phyloP scores from a whole-genome alignment of 35 echinoderm and acorn worm genomes.

The Ophiothrix spiculata region DNA sequence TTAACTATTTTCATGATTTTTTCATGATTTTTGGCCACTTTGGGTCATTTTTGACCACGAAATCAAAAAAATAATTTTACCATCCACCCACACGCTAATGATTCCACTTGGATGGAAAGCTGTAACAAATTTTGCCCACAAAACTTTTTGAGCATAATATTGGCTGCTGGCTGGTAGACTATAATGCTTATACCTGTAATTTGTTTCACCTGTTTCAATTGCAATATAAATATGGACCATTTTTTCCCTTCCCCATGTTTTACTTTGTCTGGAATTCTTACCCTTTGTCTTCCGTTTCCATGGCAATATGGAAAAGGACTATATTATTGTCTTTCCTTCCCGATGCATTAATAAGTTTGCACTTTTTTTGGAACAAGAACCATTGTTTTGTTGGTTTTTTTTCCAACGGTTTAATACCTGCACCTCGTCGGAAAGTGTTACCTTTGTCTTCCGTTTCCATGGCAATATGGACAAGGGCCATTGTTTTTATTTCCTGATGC shows the following conservation, averaged over 20 bases:
- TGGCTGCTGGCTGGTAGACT: too few species aligned
- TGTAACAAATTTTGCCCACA: too few species aligned
- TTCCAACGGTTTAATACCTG: too few species aligned
- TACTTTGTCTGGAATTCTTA: not conserved
- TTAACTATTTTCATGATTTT: too few species aligned
- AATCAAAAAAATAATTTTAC: too few species aligned
- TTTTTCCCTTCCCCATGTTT: not conserved
- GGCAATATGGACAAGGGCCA: slow-evolving; percentile 1
- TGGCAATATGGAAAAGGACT: not conserved
- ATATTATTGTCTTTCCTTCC: not conserved
- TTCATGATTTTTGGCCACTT: too few species aligned
- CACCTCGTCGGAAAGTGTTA: not conserved
- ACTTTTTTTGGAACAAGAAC: slow-evolving; percentile 18
- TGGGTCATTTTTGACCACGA: too few species aligned
- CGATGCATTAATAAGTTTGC: slow-evolving; percentile 33
- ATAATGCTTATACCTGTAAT: not conserved
- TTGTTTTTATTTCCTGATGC: slow-evolving; percentile 10
- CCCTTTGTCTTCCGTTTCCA: slow-evolving; percentile 28
- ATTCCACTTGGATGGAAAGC: too few species aligned
- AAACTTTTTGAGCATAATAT: too few species aligned
- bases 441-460: slow-evolving; percentile 26
- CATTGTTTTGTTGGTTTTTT: not conserved
- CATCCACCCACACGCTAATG: too few species aligned
- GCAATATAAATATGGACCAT: not conserved
- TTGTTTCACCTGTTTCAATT: not conserved